Conservation (phyloP, 2,888 invertebrate genomes). For the Agrotis clavis region DNA sequence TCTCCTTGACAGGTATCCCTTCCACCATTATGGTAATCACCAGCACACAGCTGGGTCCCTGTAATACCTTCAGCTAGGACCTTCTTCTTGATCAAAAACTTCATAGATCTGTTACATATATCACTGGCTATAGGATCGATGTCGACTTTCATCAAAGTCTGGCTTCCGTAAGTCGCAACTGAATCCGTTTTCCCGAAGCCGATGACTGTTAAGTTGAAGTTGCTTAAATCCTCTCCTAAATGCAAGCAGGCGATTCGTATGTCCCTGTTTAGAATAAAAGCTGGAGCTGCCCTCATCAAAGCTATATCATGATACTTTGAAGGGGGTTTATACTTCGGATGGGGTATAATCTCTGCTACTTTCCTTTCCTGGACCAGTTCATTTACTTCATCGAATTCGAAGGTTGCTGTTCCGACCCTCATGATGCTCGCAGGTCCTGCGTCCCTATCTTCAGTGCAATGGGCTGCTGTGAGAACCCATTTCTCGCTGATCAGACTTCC, state of each 20-base stretch:
- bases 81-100: conserved; percentile 80
- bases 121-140: conserved; percentile 79
- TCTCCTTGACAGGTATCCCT: conserved; percentile 89
- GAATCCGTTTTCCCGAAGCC: conserved; percentile 92
- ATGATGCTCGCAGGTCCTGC: conserved; percentile 89
- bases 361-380: conserved; percentile 89
- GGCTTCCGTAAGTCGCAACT: conserved; percentile 82
- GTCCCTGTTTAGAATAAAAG: conserved; percentile 87
- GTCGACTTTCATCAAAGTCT: conserved; percentile 88
- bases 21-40: conserved; percentile 86
- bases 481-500: conserved; percentile 83
- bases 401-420: conserved; percentile 90
- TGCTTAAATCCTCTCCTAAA: conserved; percentile 68
- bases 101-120: conserved; percentile 84
- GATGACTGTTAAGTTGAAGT: conserved; percentile 88
- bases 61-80: conserved; percentile 80
- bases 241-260: conserved; percentile 92
- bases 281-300: conserved; percentile 89
- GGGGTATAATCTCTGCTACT: conserved; percentile 84
- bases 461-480: conserved; percentile 88
- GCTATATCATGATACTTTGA: conserved; percentile 93
- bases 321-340: conserved; percentile 91
- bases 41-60: conserved; percentile 85
- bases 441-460: conserved; percentile 82
- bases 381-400: conserved; percentile 86